Evolutionary conservation across 2,888 invertebrate species (phyloP), one percentile per base, ranked within the genome.

Genomic region (Esperia sulphurella): DNA sequence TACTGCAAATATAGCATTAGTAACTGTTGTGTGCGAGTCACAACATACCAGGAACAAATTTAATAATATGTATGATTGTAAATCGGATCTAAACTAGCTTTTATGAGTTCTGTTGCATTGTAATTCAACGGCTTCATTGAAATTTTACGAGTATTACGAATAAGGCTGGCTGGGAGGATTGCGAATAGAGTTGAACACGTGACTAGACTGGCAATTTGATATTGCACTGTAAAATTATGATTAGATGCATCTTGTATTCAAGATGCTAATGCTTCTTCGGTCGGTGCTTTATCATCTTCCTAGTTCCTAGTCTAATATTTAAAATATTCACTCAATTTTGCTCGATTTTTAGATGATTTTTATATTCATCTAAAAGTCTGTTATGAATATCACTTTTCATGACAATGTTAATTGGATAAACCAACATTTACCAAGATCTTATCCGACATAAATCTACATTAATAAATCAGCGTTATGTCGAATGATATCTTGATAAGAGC

Each of bases 71-170:
- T 13, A 9, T 72, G 74, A 78, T 78, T 70, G 77, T 79, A 63
- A 76, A 78, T 75, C 57, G 71, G 72, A 68, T 77, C 38, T 35
- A 68, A 76, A 79, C 76, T 68, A 71, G 69, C 69, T 77, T 79
- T 75, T 77, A 78, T 74, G 68, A 71, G 67, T 61, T 57, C 68
- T 55, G 53, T 58, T 68, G 79, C 78, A 83, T 86, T 83, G 71
- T 75, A 82, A 87, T 85, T 79, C 79, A 71, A 78, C 80, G 86
- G 84, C 74, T 70, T 76, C 68, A 83, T 83, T 85, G 85, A 86
- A 82, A 78, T 86, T 87, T 86, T 84, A 87, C 78, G 76, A 79
- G 75, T 65, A 76, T 76, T 33, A 79, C 83, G 71, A 76, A 77
- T 81, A 79, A 80, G 82, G 67, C 52, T 54, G 46, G 85, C 81